Conservation (phyloP, 1,140 invertebrate species). For the Mya arenaria region DNA sequence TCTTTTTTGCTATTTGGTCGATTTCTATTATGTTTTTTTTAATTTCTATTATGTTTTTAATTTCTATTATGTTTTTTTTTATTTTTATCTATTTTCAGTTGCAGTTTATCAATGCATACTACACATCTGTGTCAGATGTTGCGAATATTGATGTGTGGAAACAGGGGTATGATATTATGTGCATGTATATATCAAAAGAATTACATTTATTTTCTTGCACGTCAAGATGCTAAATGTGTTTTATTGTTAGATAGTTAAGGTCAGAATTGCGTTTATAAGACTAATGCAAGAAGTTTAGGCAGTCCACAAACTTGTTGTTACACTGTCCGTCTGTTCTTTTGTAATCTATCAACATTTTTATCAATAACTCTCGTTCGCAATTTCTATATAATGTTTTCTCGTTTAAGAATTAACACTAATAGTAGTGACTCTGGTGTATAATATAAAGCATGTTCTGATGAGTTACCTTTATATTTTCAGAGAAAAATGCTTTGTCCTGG, state of each 20-base stretch:
- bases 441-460: too few species aligned
- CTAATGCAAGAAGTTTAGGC: too few species aligned
- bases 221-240: neutral
- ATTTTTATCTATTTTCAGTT: conserved; percentile 36
- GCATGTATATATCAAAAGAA: too few species aligned
- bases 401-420: too few species aligned
- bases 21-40: neutral
- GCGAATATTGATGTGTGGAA: conserved; percentile 55
- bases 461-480: too few species aligned
- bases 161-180: conserved; percentile 28
- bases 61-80: neutral
- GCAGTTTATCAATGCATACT: conserved; percentile 12
- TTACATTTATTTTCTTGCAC: neutral
- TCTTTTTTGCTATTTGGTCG: neutral
- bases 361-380: too few species aligned
- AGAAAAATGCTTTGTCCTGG: too few species aligned
- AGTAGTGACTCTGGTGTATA: too few species aligned
- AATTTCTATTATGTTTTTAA: neutral
- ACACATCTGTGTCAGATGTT: conserved; percentile 55
- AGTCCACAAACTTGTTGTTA: neutral
- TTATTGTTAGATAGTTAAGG: neutral
- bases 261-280: neutral
- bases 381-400: too few species aligned
- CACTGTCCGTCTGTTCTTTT: neutral
- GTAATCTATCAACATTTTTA: too few species aligned